A percentile compares a stretch with the other conserved stretches of the same genome.
Conservation (phyloP, 2,797 vertebrate species). For the Mionectes olivaceus region DNA sequence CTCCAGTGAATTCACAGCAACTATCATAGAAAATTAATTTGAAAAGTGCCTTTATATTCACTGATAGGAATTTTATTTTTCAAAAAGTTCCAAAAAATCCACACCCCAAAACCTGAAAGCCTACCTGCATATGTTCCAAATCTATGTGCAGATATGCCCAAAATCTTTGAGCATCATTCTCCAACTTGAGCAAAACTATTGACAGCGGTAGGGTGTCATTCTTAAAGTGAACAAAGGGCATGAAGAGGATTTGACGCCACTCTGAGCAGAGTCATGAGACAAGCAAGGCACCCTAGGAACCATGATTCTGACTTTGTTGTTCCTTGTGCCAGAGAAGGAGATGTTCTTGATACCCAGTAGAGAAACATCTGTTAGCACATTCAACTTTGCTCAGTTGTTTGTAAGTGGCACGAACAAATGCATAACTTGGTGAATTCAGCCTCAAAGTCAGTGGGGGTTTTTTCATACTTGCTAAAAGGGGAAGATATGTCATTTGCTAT, state of each 20-base stretch:
- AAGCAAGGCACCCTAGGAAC: not conserved
- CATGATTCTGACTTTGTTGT: not conserved
- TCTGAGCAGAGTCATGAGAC: not conserved
- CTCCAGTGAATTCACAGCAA: not conserved
- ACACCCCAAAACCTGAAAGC: not conserved
- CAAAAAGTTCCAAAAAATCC: not conserved
- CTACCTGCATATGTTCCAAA: not conserved
- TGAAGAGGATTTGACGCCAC: not conserved
- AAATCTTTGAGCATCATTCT: not conserved
- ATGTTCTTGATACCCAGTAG: not conserved
- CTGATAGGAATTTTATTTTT: not conserved
- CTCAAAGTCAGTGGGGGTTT: not conserved
- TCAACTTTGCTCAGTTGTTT: not conserved
- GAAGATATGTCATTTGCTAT: not conserved
- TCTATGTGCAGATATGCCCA: not conserved
- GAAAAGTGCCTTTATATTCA: not conserved
- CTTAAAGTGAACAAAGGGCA: not conserved
- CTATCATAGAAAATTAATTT: not conserved
- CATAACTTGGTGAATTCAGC: not conserved
- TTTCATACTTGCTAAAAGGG: not conserved
- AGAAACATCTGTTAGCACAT: not conserved
- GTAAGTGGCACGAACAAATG: not conserved
- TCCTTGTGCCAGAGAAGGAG: not conserved
- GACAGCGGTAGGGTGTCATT: not conserved
- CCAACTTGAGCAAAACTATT: not conserved